A percentile compares a stretch with the other conserved stretches of the same genome.
Conservation (phyloP, 2,888 invertebrate genomes). For the Chloroclysta siterata region DNA sequence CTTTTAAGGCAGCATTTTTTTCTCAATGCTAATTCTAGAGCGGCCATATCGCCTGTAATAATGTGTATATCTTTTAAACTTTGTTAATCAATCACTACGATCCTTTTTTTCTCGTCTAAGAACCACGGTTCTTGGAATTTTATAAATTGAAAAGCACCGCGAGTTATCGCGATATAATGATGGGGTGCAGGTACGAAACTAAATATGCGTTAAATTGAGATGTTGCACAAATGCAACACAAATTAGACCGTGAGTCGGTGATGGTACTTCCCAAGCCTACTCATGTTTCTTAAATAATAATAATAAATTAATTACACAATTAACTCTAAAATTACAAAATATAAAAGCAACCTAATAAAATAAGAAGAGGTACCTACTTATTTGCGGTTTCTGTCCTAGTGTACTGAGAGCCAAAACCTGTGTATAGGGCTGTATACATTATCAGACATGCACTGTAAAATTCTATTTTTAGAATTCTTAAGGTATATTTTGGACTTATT, state of each 20-base stretch:
- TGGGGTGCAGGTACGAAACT: slow-evolving; percentile 53
- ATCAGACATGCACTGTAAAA: no score
- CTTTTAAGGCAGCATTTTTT: slow-evolving; percentile 21
- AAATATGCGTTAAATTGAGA: slow-evolving; percentile 63
- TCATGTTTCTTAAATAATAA: no score
- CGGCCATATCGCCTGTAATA: slow-evolving; percentile 31
- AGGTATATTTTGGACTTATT: neutral
- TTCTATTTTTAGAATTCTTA: no score
- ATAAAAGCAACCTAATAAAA: no score
- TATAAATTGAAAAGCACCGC: slow-evolving; percentile 61
- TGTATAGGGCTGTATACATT: no score
- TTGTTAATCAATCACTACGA: slow-evolving; percentile 53
- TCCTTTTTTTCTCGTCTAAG: slow-evolving; percentile 53
- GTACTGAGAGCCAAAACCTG: no score
- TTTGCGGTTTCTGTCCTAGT: no score
- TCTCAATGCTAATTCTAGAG: slow-evolving; percentile 26
- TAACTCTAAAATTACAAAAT: no score
- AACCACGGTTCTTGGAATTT: slow-evolving; percentile 58
- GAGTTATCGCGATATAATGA: slow-evolving; percentile 58
- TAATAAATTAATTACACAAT: no score
- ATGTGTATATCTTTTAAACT: slow-evolving; percentile 40
- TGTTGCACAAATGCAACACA: slow-evolving; percentile 43
- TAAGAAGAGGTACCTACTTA: no score
- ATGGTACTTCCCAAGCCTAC: slow-evolving; percentile 1
- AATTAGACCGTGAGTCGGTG: slow-evolving; percentile 13